Conservation (phyloP, 2,888 invertebrate genomes). For the Eilema sororculum region DNA sequence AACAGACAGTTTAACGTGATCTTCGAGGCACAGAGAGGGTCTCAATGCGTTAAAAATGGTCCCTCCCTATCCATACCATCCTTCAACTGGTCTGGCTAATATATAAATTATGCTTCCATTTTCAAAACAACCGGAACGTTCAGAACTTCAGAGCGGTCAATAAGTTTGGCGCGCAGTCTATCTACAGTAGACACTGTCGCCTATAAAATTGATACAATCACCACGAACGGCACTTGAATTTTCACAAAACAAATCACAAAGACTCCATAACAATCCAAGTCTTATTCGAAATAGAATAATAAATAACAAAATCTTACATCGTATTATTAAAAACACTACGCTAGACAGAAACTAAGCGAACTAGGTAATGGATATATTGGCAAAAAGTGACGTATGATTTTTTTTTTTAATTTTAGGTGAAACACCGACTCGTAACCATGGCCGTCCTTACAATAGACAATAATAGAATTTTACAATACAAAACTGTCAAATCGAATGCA, state of each 20-base stretch:
- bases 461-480: slow-evolving; percentile 37
- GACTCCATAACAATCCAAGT: slow-evolving; percentile 77
- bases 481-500: slow-evolving; percentile 25
- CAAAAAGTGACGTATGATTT: slow-evolving; percentile 57
- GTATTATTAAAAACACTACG: slow-evolving; percentile 68
- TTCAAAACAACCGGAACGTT: neutral
- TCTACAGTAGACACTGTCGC: neutral
- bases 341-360: slow-evolving; percentile 81
- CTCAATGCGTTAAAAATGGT: too few relatives aligned
- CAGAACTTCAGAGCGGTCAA: too few relatives aligned
- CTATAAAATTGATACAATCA: slow-evolving; percentile 26
- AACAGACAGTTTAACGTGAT: too few relatives aligned
- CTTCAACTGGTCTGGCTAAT: too few relatives aligned
- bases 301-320: slow-evolving; percentile 84
- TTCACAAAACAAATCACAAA: slow-evolving; percentile 73
- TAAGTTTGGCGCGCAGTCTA: neutral
- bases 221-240: slow-evolving; percentile 57
- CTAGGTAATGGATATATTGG: slow-evolving; percentile 70
- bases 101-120: too few relatives aligned
- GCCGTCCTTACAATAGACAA: slow-evolving; percentile 44
- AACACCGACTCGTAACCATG: slow-evolving; percentile 45
- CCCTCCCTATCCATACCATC: too few relatives aligned
- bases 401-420: slow-evolving; percentile 35
- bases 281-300: slow-evolving; percentile 82
- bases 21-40: too few relatives aligned